A percentile compares a stretch with the other conserved stretches of the same genome.
These are phyloP conservation scores for Drosophila jambulina DNA, from an alignment of 1,140 invertebrate species.

Conservation along the genomic window DNA sequence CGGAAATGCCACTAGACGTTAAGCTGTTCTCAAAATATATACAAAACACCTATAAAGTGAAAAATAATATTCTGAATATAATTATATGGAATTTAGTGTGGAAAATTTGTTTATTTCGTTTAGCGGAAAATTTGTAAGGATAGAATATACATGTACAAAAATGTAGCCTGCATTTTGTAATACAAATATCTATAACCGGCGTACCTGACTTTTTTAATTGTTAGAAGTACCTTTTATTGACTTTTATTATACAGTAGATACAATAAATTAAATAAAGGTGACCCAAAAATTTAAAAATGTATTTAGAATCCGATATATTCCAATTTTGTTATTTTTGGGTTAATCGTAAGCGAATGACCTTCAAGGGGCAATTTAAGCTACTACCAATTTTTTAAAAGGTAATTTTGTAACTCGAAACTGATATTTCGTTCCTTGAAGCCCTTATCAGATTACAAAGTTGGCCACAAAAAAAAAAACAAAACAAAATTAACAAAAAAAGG, in stretches of 20 bases:
- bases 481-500: constrained; percentile 28
- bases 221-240: not conserved
- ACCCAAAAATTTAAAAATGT: not conserved
- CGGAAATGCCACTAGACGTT: not conserved
- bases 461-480: not conserved
- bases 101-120: not conserved
- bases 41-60: not conserved
- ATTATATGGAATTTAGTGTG: not conserved
- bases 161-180: not conserved
- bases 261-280: not conserved
- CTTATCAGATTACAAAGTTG: constrained; percentile 33
- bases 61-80: not conserved
- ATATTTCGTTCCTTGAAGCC: constrained; percentile 8
- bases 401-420: constrained; percentile 1
- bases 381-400: not conserved
- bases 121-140: not conserved
- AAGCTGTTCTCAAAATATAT: not conserved
- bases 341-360: not conserved
- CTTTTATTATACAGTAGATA: not conserved
- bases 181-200: not conserved
- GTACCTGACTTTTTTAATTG: too few species aligned
- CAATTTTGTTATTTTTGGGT: not conserved
- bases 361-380: not conserved
- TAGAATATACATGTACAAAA: not conserved
- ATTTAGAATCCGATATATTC: not conserved